Base-by-base conservation (phyloP, 1,140 invertebrate species). In the Caenorhabditis tropicalis region DNA sequence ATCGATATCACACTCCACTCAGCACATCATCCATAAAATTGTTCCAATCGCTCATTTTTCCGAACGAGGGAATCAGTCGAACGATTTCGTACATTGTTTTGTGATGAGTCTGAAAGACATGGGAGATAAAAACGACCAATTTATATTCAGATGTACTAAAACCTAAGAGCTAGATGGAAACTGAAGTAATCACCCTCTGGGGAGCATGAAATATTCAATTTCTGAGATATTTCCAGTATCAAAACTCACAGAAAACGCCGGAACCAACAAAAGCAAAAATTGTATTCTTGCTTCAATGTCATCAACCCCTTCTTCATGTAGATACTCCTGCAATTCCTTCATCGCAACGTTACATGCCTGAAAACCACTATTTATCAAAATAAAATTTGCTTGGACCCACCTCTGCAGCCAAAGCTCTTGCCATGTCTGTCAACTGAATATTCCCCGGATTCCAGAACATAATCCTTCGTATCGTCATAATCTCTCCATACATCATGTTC, bases 401-500 rank as follows among this genome's bases (percentile, higher is more conserved):
- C 29, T 81, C 51, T 60, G 88, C 79, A 33, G 82, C 65, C 16
- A 85, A 36, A 7, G 58, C 65, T 19, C 56, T 56, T 4, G 83
- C 87, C 46, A 60, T 56, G 10, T 48, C 80, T 1, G 86, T 39
- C 12, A 88, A 70, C 9, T 88, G 88, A 29, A 88, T 80, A 56
- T 48, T 80, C 16, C 88, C 88, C 3, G 87, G 88, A 79, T 89
- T 89, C 88, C 88, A 89, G 70, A 89, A 89, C 43, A 90, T 87
- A 1, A 89, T 79, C 24, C 89, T 48, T 58, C 89, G 83, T n/a
- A 90, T 83, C 0, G 89, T 87, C 65, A 90, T 87, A 29, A 90
- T 83, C 80, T 90, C 89, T 31, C 89, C 89, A 53, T 43, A 60
- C 1, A 51, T 86, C 24, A 88, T 49, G 19, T 70, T 48, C 6